phyloP scores from a whole-genome alignment of 2,797 vertebrate species.

The Ispidina picta region DNA sequence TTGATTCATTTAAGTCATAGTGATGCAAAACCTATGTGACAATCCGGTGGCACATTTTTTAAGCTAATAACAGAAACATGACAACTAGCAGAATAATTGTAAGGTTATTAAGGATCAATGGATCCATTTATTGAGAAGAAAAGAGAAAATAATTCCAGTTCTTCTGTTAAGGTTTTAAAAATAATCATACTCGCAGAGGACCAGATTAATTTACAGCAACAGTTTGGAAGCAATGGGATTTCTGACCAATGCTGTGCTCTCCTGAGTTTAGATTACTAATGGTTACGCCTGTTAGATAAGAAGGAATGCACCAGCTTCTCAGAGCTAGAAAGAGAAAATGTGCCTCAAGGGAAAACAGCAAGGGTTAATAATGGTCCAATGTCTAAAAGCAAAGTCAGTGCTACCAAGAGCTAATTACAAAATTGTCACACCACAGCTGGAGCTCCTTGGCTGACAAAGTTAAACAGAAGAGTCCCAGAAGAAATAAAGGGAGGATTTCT shows the following conservation, averaged over 20 bases:
- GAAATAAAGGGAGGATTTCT: neutral
- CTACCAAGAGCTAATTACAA: neutral
- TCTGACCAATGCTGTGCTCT: neutral
- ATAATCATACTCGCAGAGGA: neutral
- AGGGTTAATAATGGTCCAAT: neutral
- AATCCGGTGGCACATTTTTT: neutral
- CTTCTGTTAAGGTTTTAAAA: slow-evolving; percentile 10
- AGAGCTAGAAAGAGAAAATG: neutral
- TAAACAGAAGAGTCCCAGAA: neutral
- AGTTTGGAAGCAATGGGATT: slow-evolving; percentile 4
- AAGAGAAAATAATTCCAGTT: slow-evolving; percentile 31
- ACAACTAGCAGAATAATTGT: neutral
- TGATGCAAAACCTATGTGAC: neutral
- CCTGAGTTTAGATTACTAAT: neutral
- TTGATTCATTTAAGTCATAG: neutral
- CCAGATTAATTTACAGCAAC: neutral
- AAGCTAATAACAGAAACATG: neutral
- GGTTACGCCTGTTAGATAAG: neutral
- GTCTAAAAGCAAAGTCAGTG: neutral
- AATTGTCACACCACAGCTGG: neutral
- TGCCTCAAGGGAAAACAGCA: rapidly evolving
- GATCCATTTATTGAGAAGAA: slow-evolving; percentile 8
- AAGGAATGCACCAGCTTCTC: neutral
- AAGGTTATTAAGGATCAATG: slow-evolving; percentile 16
- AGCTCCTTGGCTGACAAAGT: neutral